Percentiles rank a stretch among this genome's conserved stretches.
These are phyloP conservation scores for Phyllostomus discolor DNA, from an alignment of 2,113 vertebrate genomes.

Conservation along the genomic window DNA sequence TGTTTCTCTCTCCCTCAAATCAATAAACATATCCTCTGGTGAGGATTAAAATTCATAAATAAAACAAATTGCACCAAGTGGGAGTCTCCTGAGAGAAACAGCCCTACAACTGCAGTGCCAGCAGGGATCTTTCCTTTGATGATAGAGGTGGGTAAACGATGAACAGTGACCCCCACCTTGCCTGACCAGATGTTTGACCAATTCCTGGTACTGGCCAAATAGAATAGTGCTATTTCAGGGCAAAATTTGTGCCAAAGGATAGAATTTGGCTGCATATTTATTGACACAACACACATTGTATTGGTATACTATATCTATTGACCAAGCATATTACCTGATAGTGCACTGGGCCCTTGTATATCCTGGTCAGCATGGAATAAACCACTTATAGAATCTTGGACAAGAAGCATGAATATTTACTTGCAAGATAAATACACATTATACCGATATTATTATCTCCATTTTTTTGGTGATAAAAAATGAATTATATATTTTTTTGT, in stretches of 20 bases:
- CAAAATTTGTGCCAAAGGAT: not conserved
- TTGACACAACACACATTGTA: not conserved
- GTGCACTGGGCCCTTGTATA: not conserved
- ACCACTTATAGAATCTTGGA: not conserved
- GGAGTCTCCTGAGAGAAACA: not conserved
- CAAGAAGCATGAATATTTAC: not conserved
- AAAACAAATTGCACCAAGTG: not conserved
- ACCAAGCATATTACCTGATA: not conserved
- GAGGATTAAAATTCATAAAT: not conserved
- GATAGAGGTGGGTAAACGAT: not conserved
- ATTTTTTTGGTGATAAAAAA: too few species aligned
- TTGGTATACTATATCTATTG: not conserved
- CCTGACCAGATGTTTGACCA: not conserved
- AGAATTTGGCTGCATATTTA: not conserved
- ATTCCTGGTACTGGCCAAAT: not conserved
- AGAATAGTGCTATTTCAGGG: not conserved
- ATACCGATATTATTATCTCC: not conserved
- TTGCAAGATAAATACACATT: not conserved
- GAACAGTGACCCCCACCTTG: not conserved
- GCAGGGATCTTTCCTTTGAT: not conserved
- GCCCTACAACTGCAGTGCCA: not conserved
- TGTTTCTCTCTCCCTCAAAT: too few species aligned
- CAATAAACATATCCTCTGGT: too few species aligned
- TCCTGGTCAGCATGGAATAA: constrained; percentile 2
- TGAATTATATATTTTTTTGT: too few species aligned